Base-by-base conservation (phyloP, 2,797 vertebrate genomes). In the Hydrolagus colliei region DNA sequence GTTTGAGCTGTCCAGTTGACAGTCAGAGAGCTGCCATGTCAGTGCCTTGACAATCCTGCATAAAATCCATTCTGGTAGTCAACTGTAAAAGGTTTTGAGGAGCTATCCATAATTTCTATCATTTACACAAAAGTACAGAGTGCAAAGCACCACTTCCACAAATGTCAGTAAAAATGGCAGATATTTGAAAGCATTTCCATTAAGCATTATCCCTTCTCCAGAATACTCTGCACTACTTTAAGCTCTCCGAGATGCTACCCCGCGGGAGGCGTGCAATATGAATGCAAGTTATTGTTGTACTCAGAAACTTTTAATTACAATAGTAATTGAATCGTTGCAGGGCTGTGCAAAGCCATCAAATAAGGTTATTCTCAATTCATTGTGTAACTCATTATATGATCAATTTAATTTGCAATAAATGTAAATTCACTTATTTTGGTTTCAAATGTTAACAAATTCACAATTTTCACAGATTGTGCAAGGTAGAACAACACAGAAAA, bases 311-410 rank as follows among this genome's bases (percentile, higher is more conserved):
- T 3, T 67, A 65, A 82, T 41, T 68, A 65, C 32, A 82, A 82
- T 68, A 35, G 63, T 10, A 10, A 18, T 52, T 68, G 79, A 68
- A 71, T 84, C 41, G 41, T 52, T 52, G 41, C 27, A 27, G 65
- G 63, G 14, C 41, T 68, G 68, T 68, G 67, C 41, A 71, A 84
- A 84, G 67, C 32, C 79, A 84, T 9, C 32, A 63, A 71, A n/a
- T 71, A 71, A 27, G 71, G 14, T 52, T 35, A 4, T 84, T 41
- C 41, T 18, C 65, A 71, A 68, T 68, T 77, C 75, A 52, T 41
- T 41, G 65, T 63, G 41, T 16, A 71, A 20, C 71, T 84, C 71
- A 41, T 84, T 71, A 84, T 67, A 84, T 84, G 71, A 84, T 84
- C 71, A 14, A 68, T 84, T 84, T 52, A 52, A 52, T 52, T 52